Percentiles rank a stretch among this genome's conserved stretches.
Evolutionary conservation across 1,140 invertebrate genomes (phyloP).

Genomic region (Popillia japonica): DNA sequence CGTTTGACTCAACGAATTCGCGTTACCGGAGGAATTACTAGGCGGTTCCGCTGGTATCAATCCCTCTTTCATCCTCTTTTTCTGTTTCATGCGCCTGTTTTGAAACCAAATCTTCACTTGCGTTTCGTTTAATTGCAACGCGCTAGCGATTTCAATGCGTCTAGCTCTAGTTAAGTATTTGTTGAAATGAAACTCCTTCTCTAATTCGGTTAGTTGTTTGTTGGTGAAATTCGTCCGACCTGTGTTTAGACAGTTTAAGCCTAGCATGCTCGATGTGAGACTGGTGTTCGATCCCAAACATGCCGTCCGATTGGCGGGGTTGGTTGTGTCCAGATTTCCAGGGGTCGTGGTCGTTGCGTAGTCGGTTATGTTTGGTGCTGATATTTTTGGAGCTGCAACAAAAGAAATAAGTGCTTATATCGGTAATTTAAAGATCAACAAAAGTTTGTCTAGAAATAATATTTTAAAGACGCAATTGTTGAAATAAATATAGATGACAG

Average conservation of each 20-base stretch:
- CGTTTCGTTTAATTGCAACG: slow-evolving; percentile 96
- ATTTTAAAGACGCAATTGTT: neutral
- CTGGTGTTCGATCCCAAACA: slow-evolving; percentile 54
- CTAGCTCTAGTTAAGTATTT: slow-evolving; percentile 97
- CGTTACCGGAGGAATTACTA: slow-evolving; percentile 49
- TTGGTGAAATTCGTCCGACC: slow-evolving; percentile 98
- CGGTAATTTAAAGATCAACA: too few species aligned
- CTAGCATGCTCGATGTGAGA: slow-evolving; percentile 56
- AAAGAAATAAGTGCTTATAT: slow-evolving; percentile 40
- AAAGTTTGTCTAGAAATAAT: neutral
- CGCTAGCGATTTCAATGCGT: slow-evolving; percentile 96
- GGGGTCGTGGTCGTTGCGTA: slow-evolving; percentile 45
- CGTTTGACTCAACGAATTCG: slow-evolving; percentile 52
- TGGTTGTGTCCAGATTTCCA: slow-evolving; percentile 51
- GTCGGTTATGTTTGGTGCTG: slow-evolving; percentile 60
- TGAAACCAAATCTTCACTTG: slow-evolving; percentile 95
- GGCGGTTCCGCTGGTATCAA: slow-evolving; percentile 72
- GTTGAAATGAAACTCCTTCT: slow-evolving; percentile 99
- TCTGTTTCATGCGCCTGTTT: slow-evolving; percentile 92
- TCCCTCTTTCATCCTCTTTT: slow-evolving; percentile 92
- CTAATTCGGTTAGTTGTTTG: slow-evolving; percentile 97
- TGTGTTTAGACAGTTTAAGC: slow-evolving; percentile 72
- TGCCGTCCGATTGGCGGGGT: slow-evolving; percentile 50
- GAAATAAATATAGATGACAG: too few species aligned
- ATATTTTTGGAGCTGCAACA: slow-evolving; percentile 74